These are phyloP conservation scores for Phlogophora meticulosa DNA, from an alignment of 2,888 invertebrate species.

Conservation along the genomic window DNA sequence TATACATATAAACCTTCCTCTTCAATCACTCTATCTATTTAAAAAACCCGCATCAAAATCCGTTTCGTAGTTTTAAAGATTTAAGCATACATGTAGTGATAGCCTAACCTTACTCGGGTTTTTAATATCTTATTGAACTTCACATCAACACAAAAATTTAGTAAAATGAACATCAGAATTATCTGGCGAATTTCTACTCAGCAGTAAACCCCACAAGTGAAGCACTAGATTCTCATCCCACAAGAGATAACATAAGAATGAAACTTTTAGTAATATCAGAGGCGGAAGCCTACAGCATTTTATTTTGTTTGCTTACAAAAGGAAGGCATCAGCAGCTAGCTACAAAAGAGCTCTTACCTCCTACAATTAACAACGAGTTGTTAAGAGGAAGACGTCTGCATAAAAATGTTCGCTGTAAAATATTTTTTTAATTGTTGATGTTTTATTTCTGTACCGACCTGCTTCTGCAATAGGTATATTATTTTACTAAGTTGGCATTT, in stretches of 20 bases:
- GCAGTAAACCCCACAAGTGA: constrained; percentile 7
- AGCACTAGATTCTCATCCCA: constrained; percentile 19
- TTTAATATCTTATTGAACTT: neutral
- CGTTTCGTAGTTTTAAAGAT: too few relatives aligned
- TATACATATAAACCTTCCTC: too few relatives aligned
- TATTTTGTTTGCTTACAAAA: constrained; percentile 49
- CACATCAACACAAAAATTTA: neutral
- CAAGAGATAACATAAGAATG: constrained; percentile 43
- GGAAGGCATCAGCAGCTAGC: constrained; percentile 30
- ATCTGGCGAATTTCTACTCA: neutral
- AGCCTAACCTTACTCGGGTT: too few relatives aligned
- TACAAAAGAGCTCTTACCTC: constrained; percentile 54
- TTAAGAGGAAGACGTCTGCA: constrained; percentile 55
- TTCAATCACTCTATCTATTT: too few relatives aligned
- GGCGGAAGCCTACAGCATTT: constrained; percentile 41
- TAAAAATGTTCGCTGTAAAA: neutral
- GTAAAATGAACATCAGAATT: neutral
- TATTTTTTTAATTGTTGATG: neutral
- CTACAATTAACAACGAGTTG: constrained; percentile 56
- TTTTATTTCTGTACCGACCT: neutral
- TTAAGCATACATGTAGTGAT: too few relatives aligned
- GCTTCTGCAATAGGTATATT: neutral
- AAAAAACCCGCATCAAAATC: too few relatives aligned
- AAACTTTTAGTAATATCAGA: constrained; percentile 40
- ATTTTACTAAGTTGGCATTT: neutral